Conservation (phyloP, 2,113 vertebrate species). For the Cacatua alba region DNA sequence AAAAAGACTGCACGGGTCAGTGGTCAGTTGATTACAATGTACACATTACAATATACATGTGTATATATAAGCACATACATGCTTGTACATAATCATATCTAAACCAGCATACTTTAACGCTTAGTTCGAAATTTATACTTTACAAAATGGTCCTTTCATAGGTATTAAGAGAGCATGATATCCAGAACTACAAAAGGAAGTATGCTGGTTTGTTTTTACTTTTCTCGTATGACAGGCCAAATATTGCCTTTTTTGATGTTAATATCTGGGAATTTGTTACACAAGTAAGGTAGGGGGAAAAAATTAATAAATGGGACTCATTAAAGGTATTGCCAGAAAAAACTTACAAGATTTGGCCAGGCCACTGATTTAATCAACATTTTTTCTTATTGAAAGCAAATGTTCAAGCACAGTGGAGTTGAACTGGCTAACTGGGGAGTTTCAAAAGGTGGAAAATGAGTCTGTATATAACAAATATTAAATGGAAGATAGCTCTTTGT, state of each 20-base stretch:
- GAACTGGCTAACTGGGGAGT: slow-evolving; percentile 9
- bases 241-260: slow-evolving; percentile 66
- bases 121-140: background rate
- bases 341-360: slow-evolving; percentile 43
- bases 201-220: slow-evolving; percentile 60
- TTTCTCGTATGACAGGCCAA: slow-evolving; percentile 64
- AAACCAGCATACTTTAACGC: slow-evolving; percentile 22
- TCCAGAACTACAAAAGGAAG: slow-evolving; percentile 73
- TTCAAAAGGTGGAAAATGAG: slow-evolving; percentile 26
- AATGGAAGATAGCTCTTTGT: background rate
- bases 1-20: slow-evolving; percentile 58
- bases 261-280: slow-evolving; percentile 73
- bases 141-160: slow-evolving; percentile 36
- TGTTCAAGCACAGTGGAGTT: slow-evolving; percentile 33
- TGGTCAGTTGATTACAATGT: slow-evolving; percentile 43
- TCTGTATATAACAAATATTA: background rate
- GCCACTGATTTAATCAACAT: slow-evolving; percentile 58
- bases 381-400: slow-evolving; percentile 75
- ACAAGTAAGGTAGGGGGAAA: slow-evolving; percentile 55
- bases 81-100: background rate
- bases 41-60: slow-evolving; percentile 6
- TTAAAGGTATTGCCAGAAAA: slow-evolving; percentile 62
- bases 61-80: slow-evolving; percentile 21
- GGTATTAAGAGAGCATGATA: slow-evolving; percentile 60
- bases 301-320: slow-evolving; percentile 64